A percentile compares a stretch with the other conserved stretches of the same genome.
phyloP scores from a whole-genome alignment of 1,140 invertebrate genomes.

The Brachionus angularis region DNA sequence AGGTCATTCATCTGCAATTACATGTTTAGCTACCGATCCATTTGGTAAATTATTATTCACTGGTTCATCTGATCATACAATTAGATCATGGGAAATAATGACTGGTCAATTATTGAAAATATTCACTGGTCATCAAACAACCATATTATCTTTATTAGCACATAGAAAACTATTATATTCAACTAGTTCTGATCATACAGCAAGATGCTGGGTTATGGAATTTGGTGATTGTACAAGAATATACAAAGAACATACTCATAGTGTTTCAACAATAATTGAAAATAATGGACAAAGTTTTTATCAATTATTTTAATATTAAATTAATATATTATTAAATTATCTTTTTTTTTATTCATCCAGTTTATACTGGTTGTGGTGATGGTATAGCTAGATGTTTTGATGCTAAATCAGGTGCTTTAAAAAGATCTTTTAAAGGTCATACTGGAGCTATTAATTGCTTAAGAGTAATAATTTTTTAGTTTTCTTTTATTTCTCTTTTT shows the following conservation, averaged over 20 bases:
- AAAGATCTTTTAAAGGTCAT: constrained; percentile 57
- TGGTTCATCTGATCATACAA: constrained; percentile 58
- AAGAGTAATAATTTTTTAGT: constrained; percentile 47
- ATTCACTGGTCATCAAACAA: constrained; percentile 60
- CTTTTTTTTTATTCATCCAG: constrained; percentile 49
- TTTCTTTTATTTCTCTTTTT: not conserved
- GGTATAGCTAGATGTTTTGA: constrained; percentile 57
- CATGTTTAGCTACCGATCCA: constrained; percentile 59
- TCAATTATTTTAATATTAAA: not conserved
- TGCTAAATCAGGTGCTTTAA: constrained; percentile 60
- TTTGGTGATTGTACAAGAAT: constrained; percentile 62
- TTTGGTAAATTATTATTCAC: constrained; percentile 58
- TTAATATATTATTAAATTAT: not conserved
- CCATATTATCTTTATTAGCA: constrained; percentile 60
- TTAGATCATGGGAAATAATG: constrained; percentile 60
- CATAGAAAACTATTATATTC: constrained; percentile 62
- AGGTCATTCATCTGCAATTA: constrained; percentile 60
- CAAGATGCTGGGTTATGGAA: constrained; percentile 62
- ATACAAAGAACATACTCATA: constrained; percentile 60
- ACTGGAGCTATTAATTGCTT: constrained; percentile 56
- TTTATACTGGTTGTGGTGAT: constrained; percentile 60
- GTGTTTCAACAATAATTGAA: constrained; percentile 59
- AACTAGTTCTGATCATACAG: constrained; percentile 61
- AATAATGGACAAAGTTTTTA: constrained; percentile 60
- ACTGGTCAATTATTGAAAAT: constrained; percentile 56